These are phyloP conservation scores for Argya squamiceps DNA, from an alignment of 2,797 vertebrate genomes.

Conservation along the genomic window DNA sequence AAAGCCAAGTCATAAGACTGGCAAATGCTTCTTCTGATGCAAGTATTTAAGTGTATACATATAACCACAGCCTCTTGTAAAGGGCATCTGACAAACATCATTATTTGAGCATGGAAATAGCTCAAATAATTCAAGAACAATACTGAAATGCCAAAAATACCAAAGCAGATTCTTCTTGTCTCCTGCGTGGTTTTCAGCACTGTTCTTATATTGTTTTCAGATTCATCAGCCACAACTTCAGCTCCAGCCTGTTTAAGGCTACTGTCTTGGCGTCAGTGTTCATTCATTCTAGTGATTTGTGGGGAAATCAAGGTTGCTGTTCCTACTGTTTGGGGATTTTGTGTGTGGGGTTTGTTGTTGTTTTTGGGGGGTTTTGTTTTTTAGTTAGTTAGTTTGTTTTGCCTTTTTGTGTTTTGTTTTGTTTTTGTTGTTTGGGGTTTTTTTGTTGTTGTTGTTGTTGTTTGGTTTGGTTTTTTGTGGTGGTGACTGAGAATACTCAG, in stretches of 20 bases:
- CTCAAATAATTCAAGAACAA: slow-evolving; percentile 18
- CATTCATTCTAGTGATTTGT: neutral
- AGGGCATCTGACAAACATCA: neutral
- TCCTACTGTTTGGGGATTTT: neutral
- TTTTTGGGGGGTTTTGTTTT: neutral
- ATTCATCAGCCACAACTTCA: neutral
- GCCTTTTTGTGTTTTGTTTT: neutral
- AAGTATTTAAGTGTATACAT: neutral
- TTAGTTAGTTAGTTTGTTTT: neutral
- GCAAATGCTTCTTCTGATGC: neutral
- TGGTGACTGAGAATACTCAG: neutral
- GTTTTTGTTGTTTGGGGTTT: neutral
- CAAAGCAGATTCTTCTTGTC: neutral
- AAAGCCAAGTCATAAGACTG: neutral
- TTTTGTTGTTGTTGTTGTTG: too few relatives aligned
- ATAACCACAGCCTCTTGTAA: slow-evolving; percentile 1
- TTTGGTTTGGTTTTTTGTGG: neutral
- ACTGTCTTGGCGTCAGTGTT: neutral
- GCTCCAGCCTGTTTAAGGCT: neutral
- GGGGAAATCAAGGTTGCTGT: neutral
- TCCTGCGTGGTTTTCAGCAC: neutral
- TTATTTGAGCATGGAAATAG: slow-evolving; percentile 31
- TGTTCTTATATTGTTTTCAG: neutral
- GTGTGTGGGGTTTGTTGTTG: accelerated
- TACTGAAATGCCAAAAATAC: slow-evolving; percentile 9